phyloP scores from a whole-genome alignment of 1,140 invertebrate species.

The Drosophila pandora region DNA sequence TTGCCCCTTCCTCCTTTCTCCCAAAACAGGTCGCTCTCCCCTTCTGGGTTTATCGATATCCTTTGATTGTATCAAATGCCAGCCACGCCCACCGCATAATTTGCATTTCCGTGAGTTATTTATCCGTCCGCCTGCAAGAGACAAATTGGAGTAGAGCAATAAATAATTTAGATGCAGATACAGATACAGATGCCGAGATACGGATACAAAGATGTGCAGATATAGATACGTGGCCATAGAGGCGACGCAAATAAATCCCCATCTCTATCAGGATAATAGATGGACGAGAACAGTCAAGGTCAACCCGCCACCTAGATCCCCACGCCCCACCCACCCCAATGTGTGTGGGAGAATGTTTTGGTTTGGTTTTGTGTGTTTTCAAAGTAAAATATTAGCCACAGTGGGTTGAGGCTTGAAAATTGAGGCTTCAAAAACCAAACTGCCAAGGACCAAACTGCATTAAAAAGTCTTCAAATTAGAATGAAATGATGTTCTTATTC shows the following conservation, averaged over 20 bases:
- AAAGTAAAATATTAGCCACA: constrained; percentile 9
- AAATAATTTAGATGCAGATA: constrained; percentile 43
- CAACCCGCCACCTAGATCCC: background rate
- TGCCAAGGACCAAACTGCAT: no score
- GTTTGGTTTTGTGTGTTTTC: constrained; percentile 9
- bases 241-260: constrained; percentile 25
- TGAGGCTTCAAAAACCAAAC: no score
- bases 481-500: no score
- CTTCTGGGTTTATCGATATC: constrained; percentile 2
- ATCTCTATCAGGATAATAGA: constrained; percentile 17
- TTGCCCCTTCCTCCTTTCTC: background rate
- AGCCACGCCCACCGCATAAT: constrained; percentile 31
- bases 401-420: background rate
- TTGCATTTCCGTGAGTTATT: constrained; percentile 33
- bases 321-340: background rate
- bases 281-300: constrained; percentile 16
- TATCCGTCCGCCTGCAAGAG: constrained; percentile 33
- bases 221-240: constrained; percentile 30
- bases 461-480: no score
- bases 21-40: background rate
- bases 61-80: constrained; percentile 9
- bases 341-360: constrained; percentile 1
- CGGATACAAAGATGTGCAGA: constrained; percentile 12
- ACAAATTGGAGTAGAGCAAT: constrained; percentile 42
- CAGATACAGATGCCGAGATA: constrained; percentile 10